Evolutionary conservation across 2,797 vertebrate species (phyloP).

Genomic region (Anguilla obscura): DNA sequence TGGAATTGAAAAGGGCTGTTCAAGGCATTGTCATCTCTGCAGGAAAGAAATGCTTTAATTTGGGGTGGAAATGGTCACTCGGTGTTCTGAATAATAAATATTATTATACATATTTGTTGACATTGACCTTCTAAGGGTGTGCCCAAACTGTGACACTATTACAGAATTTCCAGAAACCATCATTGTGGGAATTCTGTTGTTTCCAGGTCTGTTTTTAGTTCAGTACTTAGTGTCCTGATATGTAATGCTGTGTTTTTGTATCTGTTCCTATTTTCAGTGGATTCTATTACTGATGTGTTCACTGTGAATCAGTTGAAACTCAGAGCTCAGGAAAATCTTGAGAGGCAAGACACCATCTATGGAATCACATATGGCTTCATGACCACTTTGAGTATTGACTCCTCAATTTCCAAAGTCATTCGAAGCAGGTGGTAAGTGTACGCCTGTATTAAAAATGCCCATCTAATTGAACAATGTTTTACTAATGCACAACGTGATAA

Average conservation of each 20-base stretch:
- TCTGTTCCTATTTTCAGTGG: conserved; percentile 73
- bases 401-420: conserved; percentile 77
- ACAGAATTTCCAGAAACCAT: not conserved
- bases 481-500: not conserved
- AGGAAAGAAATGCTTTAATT: not conserved
- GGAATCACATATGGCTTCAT: conserved; percentile 88
- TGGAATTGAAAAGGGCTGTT: not conserved
- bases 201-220: not conserved
- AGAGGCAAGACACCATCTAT: conserved; percentile 70
- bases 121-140: not conserved
- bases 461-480: not conserved
- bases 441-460: not conserved
- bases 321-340: conserved; percentile 70
- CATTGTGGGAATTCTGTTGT: not conserved
- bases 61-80: not conserved
- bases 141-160: not conserved
- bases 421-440: conserved; percentile 82
- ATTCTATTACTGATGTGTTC: conserved; percentile 83
- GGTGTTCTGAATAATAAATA: too few relatives aligned
- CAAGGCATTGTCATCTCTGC: not conserved
- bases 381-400: conserved; percentile 83
- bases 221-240: not conserved
- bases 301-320: conserved; percentile 84
- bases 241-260: not conserved
- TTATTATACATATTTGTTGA: not conserved